Evolutionary conservation across 2,113 vertebrate genomes (phyloP), one percentile per base, ranked within the genome.

Genomic region (Laticauda laticaudata): DNA sequence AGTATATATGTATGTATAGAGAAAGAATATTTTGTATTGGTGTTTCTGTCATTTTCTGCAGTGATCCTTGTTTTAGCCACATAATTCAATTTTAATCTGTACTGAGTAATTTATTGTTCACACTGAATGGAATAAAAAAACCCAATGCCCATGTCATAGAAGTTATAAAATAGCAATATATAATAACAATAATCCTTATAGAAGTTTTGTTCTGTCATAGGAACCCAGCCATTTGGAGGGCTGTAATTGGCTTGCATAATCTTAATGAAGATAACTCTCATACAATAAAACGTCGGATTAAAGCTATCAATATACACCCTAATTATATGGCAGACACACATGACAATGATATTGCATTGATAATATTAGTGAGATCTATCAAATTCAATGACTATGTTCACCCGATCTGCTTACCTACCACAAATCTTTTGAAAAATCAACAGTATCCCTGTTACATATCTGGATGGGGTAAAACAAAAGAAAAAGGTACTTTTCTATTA

Each of bases 401-500:
- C 87, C 97, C 97, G 94, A 0, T 75, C 93, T 10, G 91, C 95
- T 26, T 91, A 93, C 93, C 93, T 3, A 43, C 88, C 75, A 91
- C 29, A n/a, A n/a, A 53, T 8, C 0, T 88, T 9, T 26, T 93
- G 5, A 14, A 7, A n/a, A 53, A 34, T 54, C 43, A 87, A 3
- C 48, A 69, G 0, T 95, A 95, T 0, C 9, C 23, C 0, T 97
- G 97, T 87, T 97, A 95, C 43, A 86, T 98, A 87, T 94, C 93
- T 1, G 97, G 97, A 26, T 97, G 97, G 97, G 97, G 97, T 92
- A 95, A 92, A 4, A 95, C 93, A 5, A 2, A 34, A 11, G 97
- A 97, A 56, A 93, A 95, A 94, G 97, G 97, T 97, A 97, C 26
- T 29, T 91, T 54, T 53, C 10, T 43, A 81, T 81, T 81, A 81